A percentile compares a stretch with the other conserved stretches of the same genome.
These are phyloP conservation scores for Xerus rutilus DNA, from an alignment of 2,797 vertebrate genomes.

Conservation along the genomic window DNA sequence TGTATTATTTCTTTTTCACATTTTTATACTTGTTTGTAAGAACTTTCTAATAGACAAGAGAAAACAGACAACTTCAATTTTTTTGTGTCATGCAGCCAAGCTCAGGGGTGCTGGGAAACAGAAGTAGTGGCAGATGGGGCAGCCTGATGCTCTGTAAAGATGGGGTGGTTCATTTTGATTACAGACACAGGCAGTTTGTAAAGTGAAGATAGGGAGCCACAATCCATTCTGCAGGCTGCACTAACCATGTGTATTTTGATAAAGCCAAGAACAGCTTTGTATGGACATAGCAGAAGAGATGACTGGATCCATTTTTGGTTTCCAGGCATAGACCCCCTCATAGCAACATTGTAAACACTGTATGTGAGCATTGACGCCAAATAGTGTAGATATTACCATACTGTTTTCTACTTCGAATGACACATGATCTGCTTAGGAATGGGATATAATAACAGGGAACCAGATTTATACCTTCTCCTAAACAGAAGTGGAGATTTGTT, in stretches of 20 bases:
- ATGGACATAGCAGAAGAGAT: constrained; percentile 42
- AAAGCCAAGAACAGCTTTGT: constrained; percentile 69
- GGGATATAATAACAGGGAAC: background rate
- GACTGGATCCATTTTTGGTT: constrained; percentile 56
- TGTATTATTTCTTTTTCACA: constrained; percentile 54
- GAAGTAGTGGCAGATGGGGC: constrained; percentile 75
- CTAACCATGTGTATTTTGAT: constrained; percentile 62
- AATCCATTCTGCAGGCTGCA: constrained; percentile 47
- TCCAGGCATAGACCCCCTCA: background rate
- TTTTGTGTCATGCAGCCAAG: constrained; percentile 55
- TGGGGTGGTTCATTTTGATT: constrained; percentile 74
- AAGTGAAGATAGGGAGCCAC: constrained; percentile 70
- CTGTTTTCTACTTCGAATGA: constrained; percentile 62
- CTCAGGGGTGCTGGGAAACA: constrained; percentile 47
- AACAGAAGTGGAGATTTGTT: constrained; percentile 44
- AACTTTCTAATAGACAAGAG: constrained; percentile 10
- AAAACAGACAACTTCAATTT: constrained; percentile 13
- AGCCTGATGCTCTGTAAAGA: constrained; percentile 67
- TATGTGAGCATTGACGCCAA: constrained; percentile 62
- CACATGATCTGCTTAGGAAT: constrained; percentile 31
- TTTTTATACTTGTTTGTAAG: constrained; percentile 56
- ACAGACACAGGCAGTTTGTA: constrained; percentile 69
- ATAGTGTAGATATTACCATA: background rate
- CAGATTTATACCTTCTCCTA: constrained; percentile 28
- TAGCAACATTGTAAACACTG: constrained; percentile 17